Percentiles rank a stretch among this genome's conserved stretches.
These are phyloP conservation scores for Ecdyonurus torrentis DNA, from an alignment of 2,888 invertebrate genomes.

Conservation along the genomic window DNA sequence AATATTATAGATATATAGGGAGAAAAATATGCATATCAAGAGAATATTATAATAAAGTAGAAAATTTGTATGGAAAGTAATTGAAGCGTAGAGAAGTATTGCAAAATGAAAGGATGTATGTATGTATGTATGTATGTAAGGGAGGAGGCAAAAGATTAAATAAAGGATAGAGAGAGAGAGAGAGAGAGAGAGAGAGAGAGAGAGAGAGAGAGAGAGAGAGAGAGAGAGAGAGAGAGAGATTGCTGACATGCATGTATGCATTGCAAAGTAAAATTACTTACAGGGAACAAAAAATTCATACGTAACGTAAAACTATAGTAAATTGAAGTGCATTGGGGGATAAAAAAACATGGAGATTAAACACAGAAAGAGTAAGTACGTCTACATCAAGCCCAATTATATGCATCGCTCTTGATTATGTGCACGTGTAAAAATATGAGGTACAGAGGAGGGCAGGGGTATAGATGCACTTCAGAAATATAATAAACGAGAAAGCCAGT, in stretches of 20 bases:
- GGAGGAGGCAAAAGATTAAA: background rate
- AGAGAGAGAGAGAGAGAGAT: too few relatives aligned
- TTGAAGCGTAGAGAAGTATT: constrained; percentile 9
- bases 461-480: too few relatives aligned
- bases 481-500: too few relatives aligned
- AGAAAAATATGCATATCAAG: constrained; percentile 7
- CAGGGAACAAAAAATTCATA: background rate
- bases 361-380: background rate
- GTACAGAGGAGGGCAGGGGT: too few relatives aligned
- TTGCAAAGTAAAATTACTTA: background rate
- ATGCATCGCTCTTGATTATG: background rate
- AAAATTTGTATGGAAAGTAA: constrained; percentile 1
- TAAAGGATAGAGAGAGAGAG: too few relatives aligned
- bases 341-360: background rate
- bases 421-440: background rate
- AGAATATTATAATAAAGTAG: constrained; percentile 7
- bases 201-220: too few relatives aligned
- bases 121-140: background rate
- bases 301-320: background rate
- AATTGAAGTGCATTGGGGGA: background rate
- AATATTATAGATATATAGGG: background rate
- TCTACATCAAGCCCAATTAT: background rate
- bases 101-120: constrained; percentile 7
- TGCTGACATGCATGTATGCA: background rate
- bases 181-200: too few relatives aligned